Evolutionary conservation across 2,113 vertebrate species (phyloP), one percentile per base, ranked within the genome.

Genomic region (Ceyx margarethae): DNA sequence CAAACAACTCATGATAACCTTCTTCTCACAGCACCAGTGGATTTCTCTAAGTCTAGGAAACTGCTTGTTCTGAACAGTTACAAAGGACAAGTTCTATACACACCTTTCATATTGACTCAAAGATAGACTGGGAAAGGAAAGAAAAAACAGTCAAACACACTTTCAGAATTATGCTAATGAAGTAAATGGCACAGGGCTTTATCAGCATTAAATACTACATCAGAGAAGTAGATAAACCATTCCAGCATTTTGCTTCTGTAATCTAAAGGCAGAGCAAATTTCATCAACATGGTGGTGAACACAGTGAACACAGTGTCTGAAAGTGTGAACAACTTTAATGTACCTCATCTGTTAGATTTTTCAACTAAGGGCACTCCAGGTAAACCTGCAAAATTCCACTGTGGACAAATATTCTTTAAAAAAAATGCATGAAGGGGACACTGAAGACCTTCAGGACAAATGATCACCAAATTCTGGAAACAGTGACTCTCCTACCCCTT

Each of bases 71-170:
- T 74, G 13, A 56, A 74, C 8, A 69, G 19, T 42, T 77, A 58
- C 12, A 35, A 43, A 77, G 17, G 21, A 33, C 16, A 45, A n/a
- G 31, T 65, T 62, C 54, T 66, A 17, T 4, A 51, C 37, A 56
- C 17, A 13, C 1, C 22, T 22, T 67, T 83, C 35, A 20, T 17
- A 18, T 0, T 22, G 17, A 73, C 12, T 56, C 51, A 26, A 8
- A 74, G 9, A 46, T 0, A 45, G 17, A 69, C 0, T 12, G 25
- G 7, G 35, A 67, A 35, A 1, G 1, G 46, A 48, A 46, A 21
- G 46, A 53, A 15, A 16, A 46, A 66, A 3, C 22, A 23, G 14
- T 11, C 33, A 33, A 74, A 57, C 3, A 5, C 9, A 13, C 20
- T 81, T 53, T 46, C 10, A 86, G 31, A 76, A 54, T 48, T 23